Conservation (phyloP, 2,888 invertebrate genomes). For the Tetramorium bicarinatum region DNA sequence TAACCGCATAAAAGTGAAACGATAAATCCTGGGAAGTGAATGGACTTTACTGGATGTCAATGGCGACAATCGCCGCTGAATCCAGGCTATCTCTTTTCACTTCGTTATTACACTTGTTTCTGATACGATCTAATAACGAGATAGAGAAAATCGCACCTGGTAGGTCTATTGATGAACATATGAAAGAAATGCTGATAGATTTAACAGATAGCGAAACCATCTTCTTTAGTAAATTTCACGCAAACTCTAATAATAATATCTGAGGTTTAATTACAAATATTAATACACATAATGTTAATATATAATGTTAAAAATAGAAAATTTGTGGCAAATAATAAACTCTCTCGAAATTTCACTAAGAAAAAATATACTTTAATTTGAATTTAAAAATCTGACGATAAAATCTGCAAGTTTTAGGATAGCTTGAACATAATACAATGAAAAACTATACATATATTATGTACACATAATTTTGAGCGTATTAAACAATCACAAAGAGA, state of each 20-base stretch:
- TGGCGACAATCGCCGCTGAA: conserved; percentile 68
- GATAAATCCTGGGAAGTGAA: conserved; percentile 63
- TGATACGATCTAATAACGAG: conserved; percentile 43
- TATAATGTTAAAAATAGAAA: not conserved
- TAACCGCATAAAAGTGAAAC: conserved; percentile 64
- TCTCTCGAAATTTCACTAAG: not conserved
- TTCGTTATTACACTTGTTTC: conserved; percentile 58
- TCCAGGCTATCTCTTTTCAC: conserved; percentile 61
- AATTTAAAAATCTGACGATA: not conserved
- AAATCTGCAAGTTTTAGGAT: not conserved
- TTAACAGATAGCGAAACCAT: not conserved
- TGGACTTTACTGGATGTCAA: conserved; percentile 61
- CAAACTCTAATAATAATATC: not conserved
- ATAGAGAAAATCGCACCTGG: conserved; percentile 29
- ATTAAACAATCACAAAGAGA: not conserved
- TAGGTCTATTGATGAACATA: conserved; percentile 3
- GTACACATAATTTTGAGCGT: not conserved
- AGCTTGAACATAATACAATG: not conserved
- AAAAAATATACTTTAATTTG: not conserved
- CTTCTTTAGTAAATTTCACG: not conserved
- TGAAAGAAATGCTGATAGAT: conserved; percentile 3
- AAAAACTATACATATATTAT: not conserved
- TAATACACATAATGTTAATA: not conserved
- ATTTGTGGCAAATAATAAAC: not conserved
- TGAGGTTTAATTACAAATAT: not conserved